These are phyloP conservation scores for Drosophila varians DNA, from an alignment of 1,140 invertebrate species.

Conservation along the genomic window DNA sequence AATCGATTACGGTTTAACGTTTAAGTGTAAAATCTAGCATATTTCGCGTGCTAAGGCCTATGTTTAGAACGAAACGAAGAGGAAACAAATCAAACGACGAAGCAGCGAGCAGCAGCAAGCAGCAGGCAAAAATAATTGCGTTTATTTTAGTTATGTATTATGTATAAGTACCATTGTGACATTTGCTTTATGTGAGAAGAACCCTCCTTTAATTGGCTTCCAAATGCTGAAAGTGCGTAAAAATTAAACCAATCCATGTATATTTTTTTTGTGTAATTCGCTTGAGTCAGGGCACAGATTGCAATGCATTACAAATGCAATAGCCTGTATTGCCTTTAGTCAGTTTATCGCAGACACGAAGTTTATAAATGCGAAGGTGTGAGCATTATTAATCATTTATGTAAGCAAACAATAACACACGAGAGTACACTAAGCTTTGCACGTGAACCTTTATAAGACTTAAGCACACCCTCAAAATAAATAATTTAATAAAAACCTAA, in stretches of 20 bases:
- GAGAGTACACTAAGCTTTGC: constrained; percentile 54
- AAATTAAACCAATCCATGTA: constrained; percentile 49
- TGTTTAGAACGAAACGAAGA: constrained; percentile 15
- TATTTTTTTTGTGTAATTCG: constrained; percentile 47
- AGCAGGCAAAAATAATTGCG: constrained; percentile 21
- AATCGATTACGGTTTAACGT: constrained; percentile 34
- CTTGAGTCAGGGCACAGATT: constrained; percentile 59
- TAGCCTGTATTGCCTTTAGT: constrained; percentile 53
- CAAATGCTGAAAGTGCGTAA: constrained; percentile 68
- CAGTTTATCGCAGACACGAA: constrained; percentile 24
- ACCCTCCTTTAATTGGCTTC: constrained; percentile 58
- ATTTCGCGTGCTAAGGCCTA: constrained; percentile 32
- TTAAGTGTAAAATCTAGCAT: constrained; percentile 13
- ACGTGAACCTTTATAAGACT: constrained; percentile 60
- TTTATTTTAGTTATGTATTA: constrained; percentile 49
- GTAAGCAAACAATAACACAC: constrained; percentile 25
- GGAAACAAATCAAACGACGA: constrained; percentile 7
- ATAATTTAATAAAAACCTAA: constrained; percentile 49
- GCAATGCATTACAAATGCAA: constrained; percentile 75
- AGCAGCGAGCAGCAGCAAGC: constrained; percentile 16
- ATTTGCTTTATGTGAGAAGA: constrained; percentile 64
- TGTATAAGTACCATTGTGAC: constrained; percentile 43
- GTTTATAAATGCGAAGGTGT: constrained; percentile 9
- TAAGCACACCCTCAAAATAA: constrained; percentile 44
- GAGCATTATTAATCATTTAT: constrained; percentile 45